These are phyloP conservation scores for Drosophila aff. DNA, from an alignment of 1,140 invertebrate species.

Conservation along the genomic window DNA sequence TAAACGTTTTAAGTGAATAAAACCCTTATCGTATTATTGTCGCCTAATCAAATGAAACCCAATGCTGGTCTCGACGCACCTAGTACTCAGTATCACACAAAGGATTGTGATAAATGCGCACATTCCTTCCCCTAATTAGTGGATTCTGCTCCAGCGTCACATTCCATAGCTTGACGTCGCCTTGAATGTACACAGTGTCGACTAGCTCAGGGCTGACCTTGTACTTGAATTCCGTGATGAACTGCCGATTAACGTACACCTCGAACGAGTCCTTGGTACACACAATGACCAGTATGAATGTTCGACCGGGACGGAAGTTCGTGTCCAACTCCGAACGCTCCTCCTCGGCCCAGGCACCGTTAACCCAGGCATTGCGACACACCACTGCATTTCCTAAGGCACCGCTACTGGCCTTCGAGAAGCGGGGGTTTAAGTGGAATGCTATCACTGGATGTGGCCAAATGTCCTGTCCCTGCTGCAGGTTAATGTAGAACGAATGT, in stretches of 20 bases:
- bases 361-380: constrained; percentile 86
- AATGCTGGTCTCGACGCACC: neutral
- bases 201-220: constrained; percentile 69
- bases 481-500: constrained; percentile 89
- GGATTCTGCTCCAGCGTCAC: constrained; percentile 70
- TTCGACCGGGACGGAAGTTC: constrained; percentile 85
- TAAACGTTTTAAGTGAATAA: neutral
- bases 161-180: constrained; percentile 85
- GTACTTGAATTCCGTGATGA: constrained; percentile 85
- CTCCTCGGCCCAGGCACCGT: constrained; percentile 85
- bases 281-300: constrained; percentile 84
- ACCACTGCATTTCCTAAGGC: constrained; percentile 82
- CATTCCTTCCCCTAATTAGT: constrained; percentile 55
- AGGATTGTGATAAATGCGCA: constrained; percentile 76
- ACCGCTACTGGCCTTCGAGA: constrained; percentile 83
- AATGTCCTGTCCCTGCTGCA: constrained; percentile 87
- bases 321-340: constrained; percentile 85
- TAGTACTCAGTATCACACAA: constrained; percentile 49
- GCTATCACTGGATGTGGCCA: constrained; percentile 88
- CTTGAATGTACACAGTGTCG: constrained; percentile 85
- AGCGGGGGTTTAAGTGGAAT: constrained; percentile 89
- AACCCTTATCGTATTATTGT: constrained; percentile 58
- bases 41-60: constrained; percentile 33
- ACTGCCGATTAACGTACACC: constrained; percentile 85
- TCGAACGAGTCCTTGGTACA: constrained; percentile 75